These are phyloP conservation scores for Rhopalosiphum nymphaeae DNA, from an alignment of 2,888 invertebrate genomes.

Conservation along the genomic window DNA sequence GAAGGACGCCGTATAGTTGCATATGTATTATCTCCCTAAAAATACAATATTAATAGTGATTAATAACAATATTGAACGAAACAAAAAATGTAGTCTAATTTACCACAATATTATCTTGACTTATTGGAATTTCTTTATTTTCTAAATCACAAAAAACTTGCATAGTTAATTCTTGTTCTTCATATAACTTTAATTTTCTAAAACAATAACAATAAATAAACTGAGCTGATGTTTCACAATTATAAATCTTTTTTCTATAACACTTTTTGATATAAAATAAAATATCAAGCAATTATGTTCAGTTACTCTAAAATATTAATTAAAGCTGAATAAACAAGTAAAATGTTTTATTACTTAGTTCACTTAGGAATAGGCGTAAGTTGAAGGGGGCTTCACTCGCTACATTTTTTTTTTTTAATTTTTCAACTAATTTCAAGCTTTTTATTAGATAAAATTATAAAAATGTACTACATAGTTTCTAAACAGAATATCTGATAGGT, in stretches of 20 bases:
- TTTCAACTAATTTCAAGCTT: too few species aligned
- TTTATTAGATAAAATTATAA: too few species aligned
- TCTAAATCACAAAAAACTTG: slow-evolving; percentile 88
- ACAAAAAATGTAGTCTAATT: slow-evolving; percentile 34
- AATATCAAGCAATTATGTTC: background rate
- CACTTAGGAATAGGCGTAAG: background rate
- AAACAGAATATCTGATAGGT: too few species aligned
- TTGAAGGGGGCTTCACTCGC: too few species aligned
- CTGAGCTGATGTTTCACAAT: background rate
- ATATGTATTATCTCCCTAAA: slow-evolving; percentile 81
- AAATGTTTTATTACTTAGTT: background rate
- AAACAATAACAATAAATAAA: slow-evolving; percentile 65
- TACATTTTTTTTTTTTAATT: too few species aligned
- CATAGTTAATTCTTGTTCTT: slow-evolving; percentile 94
- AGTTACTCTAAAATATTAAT: background rate
- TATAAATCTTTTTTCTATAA: background rate
- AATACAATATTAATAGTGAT: slow-evolving; percentile 40
- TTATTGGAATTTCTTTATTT: slow-evolving; percentile 59
- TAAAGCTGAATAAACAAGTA: background rate
- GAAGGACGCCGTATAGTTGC: slow-evolving; percentile 82
- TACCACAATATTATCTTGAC: slow-evolving; percentile 68
- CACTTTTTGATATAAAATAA: background rate
- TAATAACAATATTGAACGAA: slow-evolving; percentile 9
- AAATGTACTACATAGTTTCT: too few species aligned
- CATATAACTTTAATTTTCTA: slow-evolving; percentile 87